phyloP scores from a whole-genome alignment of 1,140 invertebrate genomes.

The Drosophila ercepeae region DNA sequence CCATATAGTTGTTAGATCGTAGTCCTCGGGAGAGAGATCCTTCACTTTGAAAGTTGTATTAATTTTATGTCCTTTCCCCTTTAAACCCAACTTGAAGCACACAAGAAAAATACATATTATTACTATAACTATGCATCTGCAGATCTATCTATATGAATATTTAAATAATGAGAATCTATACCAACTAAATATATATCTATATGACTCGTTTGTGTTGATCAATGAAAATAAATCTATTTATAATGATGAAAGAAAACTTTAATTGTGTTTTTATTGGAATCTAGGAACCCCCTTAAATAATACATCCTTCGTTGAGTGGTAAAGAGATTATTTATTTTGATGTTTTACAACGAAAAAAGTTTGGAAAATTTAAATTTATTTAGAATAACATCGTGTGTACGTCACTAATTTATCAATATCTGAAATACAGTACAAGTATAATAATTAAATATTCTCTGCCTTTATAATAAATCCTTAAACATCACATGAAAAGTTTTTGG shows the following conservation, averaged over 20 bases:
- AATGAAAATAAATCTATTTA: conserved; percentile 74
- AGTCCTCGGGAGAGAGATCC: conserved; percentile 28
- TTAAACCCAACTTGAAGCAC: conserved; percentile 21
- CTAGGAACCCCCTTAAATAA: not conserved
- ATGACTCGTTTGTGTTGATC: conserved; percentile 69
- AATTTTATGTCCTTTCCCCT: conserved; percentile 22
- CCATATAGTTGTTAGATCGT: conserved; percentile 15
- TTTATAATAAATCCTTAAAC: conserved; percentile 71
- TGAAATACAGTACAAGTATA: conserved; percentile 68
- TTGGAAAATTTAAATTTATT: conserved; percentile 61
- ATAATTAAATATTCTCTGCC: conserved; percentile 60
- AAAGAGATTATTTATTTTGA: conserved; percentile 61
- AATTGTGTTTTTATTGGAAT: not conserved
- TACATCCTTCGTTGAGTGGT: conserved; percentile 23
- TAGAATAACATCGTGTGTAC: conserved; percentile 64
- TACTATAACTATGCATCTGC: conserved; percentile 27
- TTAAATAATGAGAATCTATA: conserved; percentile 40
- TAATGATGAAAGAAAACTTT: conserved; percentile 29
- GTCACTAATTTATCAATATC: conserved; percentile 47
- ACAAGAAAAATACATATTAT: conserved; percentile 56
- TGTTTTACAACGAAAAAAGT: conserved; percentile 63
- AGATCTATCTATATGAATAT: conserved; percentile 33
- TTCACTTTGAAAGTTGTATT: conserved; percentile 60
- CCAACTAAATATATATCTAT: conserved; percentile 38
- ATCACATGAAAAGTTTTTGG: conserved; percentile 74